phyloP scores from a whole-genome alignment of 2,888 invertebrate species.

The Andrena marginata region DNA sequence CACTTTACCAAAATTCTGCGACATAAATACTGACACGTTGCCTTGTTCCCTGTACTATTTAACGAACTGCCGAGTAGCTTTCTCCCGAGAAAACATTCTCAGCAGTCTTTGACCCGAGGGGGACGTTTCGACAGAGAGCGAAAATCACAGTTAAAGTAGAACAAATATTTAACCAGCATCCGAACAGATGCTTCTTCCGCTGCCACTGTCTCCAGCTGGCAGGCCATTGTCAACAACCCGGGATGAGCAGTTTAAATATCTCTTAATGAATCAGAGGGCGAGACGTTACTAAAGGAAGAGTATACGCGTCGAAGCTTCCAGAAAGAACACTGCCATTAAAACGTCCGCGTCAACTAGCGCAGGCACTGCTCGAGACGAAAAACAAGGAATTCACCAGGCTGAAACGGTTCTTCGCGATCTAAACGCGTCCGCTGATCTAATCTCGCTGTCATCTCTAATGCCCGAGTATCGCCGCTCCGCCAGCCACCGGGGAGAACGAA shows the following conservation, averaged over 20 bases:
- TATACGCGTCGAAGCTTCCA: too few relatives aligned
- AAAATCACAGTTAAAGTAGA: constrained; percentile 15
- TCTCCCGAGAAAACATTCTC: not conserved
- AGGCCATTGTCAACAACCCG: not conserved
- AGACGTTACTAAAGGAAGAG: too few relatives aligned
- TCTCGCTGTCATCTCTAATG: constrained; percentile 45
- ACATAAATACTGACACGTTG: not conserved
- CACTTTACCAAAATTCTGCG: not conserved
- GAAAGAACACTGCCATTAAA: constrained; percentile 4
- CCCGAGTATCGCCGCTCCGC: constrained; percentile 18
- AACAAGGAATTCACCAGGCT: not conserved
- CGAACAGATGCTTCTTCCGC: not conserved
- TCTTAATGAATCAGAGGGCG: too few relatives aligned
- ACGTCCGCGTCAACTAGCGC: not conserved
- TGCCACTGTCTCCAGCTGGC: too few relatives aligned
- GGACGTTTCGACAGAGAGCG: not conserved
- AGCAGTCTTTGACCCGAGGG: not conserved
- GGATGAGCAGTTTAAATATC: not conserved
- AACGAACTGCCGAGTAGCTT: not conserved
- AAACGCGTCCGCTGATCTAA: constrained; percentile 49
- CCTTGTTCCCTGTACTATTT: not conserved
- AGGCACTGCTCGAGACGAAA: not conserved
- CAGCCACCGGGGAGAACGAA: constrained; percentile 29
- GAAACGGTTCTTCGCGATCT: constrained; percentile 22
- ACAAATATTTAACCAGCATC: constrained; percentile 40